Base-by-base conservation (phyloP, 1,140 invertebrate species). In the Mya arenaria region DNA sequence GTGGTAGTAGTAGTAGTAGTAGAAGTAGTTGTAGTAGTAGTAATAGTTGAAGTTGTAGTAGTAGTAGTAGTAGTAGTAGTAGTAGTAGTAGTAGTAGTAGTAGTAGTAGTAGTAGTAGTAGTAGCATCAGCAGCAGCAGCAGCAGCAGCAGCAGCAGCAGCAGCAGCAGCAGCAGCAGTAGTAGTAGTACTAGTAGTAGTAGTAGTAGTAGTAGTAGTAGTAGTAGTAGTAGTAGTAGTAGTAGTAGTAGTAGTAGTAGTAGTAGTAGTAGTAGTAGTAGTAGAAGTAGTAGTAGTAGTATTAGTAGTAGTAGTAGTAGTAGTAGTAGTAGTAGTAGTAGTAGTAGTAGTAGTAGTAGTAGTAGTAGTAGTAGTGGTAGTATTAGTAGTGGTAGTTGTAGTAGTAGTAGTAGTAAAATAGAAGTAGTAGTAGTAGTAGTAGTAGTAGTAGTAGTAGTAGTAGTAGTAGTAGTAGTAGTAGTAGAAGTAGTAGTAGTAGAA, bases 291-390 rank as follows among this genome's bases (percentile, higher is more conserved):
- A 48, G 10, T 48, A n/a, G 44, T 48, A 13, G n/a, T 48, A 48
- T 10, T 48, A 48, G 44, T 48, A 48, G 10, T 48, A 10, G 44
- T 84, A 10, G 44, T 84, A 48, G n/a, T n/a, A 48, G 44, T 48
- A 48, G 44, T 13, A 48, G 44, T 48, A 48, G n/a, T 48, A n/a
- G n/a, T 48, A 48, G 10, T 48, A 48, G 44, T 48, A 48, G 44
- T 13, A 48, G 44, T 48, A 48, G 10, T 48, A n/a, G 10, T 48
- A n/a, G 10, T 48, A 48, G 10, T 48, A 13, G n/a, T n/a, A n/a
- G n/a, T n/a, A n/a, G n/a, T n/a, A n/a, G n/a, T n/a, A n/a, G n/a
- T n/a, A n/a, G n/a, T n/a, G n/a, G n/a, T n/a, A n/a, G n/a, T n/a
- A n/a, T n/a, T n/a, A n/a, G n/a, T n/a, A n/a, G n/a, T n/a, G n/a